phyloP scores from a whole-genome alignment of 2,113 vertebrate genomes.

The Miniopterus natalensis region DNA sequence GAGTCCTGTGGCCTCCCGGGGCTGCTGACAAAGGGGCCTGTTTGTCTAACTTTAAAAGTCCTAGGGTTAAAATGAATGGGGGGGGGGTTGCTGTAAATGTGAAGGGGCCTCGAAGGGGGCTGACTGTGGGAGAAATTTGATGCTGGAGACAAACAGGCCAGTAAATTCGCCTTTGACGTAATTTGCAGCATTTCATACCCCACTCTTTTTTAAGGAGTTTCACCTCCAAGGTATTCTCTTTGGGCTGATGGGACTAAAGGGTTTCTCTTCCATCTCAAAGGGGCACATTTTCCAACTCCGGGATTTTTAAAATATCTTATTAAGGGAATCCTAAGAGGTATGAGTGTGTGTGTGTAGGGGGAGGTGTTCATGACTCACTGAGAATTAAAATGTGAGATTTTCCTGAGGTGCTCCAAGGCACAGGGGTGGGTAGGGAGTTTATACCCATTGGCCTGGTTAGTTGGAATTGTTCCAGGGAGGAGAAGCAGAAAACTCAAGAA shows the following conservation, averaged over 20 bases:
- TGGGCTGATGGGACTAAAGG: conserved; percentile 57
- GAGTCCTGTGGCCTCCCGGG: conserved; percentile 53
- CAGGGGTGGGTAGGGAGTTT: neutral
- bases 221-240: neutral
- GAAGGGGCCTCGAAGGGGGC: conserved; percentile 52
- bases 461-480: neutral
- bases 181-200: conserved; percentile 56
- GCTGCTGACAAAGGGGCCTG: conserved; percentile 78
- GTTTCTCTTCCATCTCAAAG: conserved; percentile 67
- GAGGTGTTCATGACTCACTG: conserved; percentile 39
- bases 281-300: conserved; percentile 68
- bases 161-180: conserved; percentile 75
- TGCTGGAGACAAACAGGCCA: conserved; percentile 80
- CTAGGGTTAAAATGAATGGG: conserved; percentile 74
- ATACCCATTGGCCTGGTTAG: conserved; percentile 38
- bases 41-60: conserved; percentile 82
- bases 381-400: conserved; percentile 75
- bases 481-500: conserved; percentile 14
- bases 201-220: neutral
- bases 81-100: conserved; percentile 54
- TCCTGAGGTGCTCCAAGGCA: neutral
- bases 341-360: too few species aligned
- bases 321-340: conserved; percentile 68
- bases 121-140: conserved; percentile 77
- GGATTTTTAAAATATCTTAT: conserved; percentile 74